These are phyloP conservation scores for Pseudoatta argentina DNA, from an alignment of 1,140 invertebrate genomes.

Conservation along the genomic window DNA sequence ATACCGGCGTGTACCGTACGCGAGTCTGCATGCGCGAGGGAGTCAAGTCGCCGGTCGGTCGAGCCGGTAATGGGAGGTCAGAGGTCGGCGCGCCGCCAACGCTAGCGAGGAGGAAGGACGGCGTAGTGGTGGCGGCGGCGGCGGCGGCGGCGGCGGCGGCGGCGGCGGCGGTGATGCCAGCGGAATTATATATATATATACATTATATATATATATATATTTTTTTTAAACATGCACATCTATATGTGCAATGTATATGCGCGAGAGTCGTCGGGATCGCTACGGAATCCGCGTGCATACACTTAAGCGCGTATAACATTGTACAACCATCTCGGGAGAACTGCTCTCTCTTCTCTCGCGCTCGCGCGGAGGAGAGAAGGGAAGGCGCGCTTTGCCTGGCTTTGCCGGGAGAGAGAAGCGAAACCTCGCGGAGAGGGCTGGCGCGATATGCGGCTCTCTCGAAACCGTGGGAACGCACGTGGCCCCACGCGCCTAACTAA, in stretches of 20 bases:
- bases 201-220: not conserved
- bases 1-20: slow-evolving; percentile 76
- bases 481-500: slow-evolving; percentile 86
- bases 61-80: slow-evolving; percentile 85
- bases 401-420: slow-evolving; percentile 64
- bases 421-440: slow-evolving; percentile 76
- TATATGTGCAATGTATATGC: not conserved
- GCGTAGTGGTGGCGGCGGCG: slow-evolving; percentile 58
- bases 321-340: slow-evolving; percentile 62
- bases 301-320: slow-evolving; percentile 68
- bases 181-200: slow-evolving; percentile 53
- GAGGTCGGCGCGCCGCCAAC: slow-evolving; percentile 85
- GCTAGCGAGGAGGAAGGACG: slow-evolving; percentile 80
- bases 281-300: slow-evolving; percentile 61
- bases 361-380: slow-evolving; percentile 32
- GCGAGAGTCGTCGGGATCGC: slow-evolving; percentile 20
- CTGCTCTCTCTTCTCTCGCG: slow-evolving; percentile 37
- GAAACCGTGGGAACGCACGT: slow-evolving; percentile 86
- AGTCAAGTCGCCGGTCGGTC: slow-evolving; percentile 76
- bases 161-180: slow-evolving; percentile 19
- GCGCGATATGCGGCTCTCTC: slow-evolving; percentile 83
- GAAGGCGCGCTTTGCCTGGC: not conserved
- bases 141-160: too few relatives aligned
- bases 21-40: slow-evolving; percentile 73
- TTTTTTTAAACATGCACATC: slow-evolving; percentile 63